Conservation (phyloP, 2,797 vertebrate species). For the Sciaenops ocellatus region DNA sequence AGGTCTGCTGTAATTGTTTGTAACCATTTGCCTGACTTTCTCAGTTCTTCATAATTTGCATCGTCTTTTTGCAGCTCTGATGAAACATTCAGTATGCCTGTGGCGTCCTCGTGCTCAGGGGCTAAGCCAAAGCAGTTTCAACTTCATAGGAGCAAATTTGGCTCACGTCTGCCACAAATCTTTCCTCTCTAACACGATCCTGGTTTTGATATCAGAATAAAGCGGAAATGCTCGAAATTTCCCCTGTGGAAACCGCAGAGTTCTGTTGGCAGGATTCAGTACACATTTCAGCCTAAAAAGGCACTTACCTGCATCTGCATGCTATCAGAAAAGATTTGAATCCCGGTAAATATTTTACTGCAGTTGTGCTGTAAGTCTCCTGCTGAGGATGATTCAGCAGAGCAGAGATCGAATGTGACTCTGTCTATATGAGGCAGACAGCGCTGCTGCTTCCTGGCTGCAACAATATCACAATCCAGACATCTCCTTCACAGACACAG, state of each 20-base stretch:
- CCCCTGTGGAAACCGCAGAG: constrained; percentile 20
- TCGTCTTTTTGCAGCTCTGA: constrained; percentile 59
- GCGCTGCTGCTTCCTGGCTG: constrained; percentile 29
- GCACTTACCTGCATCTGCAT: constrained; percentile 44
- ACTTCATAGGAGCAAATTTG: constrained; percentile 46
- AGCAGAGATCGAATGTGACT: constrained; percentile 36
- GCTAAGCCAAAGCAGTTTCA: constrained; percentile 39
- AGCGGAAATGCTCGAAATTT: constrained; percentile 16
- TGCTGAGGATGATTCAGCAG: constrained; percentile 71
- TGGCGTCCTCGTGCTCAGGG: constrained; percentile 40
- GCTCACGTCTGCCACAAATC: constrained; percentile 38
- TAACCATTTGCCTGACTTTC: constrained; percentile 30
- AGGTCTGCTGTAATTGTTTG: constrained; percentile 23
- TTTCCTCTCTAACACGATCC: constrained; percentile 10
- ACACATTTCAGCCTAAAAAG: constrained; percentile 25
- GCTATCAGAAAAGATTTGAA: constrained; percentile 36
- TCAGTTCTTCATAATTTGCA: constrained; percentile 61
- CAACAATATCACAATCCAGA: constrained; percentile 22
- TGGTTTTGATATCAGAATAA: constrained; percentile 22
- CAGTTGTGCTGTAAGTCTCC: constrained; percentile 53
- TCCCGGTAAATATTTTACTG: constrained; percentile 60
- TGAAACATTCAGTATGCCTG: constrained; percentile 64
- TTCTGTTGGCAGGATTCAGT: constrained; percentile 17
- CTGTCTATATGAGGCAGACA: constrained; percentile 28
- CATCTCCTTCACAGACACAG: background rate